phyloP scores from a whole-genome alignment of 2,797 vertebrate species.

The Tympanoctomys barrerae region DNA sequence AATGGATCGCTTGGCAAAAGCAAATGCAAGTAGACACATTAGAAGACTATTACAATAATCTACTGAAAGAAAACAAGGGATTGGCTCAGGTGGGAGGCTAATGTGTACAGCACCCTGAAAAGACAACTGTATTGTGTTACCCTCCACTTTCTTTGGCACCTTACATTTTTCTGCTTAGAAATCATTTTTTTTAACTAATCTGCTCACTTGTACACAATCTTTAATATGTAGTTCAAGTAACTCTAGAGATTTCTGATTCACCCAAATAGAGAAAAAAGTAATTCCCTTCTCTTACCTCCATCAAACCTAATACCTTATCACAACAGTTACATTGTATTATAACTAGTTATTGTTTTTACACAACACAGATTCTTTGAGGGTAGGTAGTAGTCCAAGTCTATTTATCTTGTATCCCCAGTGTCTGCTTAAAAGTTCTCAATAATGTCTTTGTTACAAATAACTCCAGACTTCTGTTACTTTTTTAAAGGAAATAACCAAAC shows the following conservation, averaged over 20 bases:
- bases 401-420: not conserved
- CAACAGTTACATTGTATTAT: not conserved
- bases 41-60: not conserved
- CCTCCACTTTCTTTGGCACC: not conserved
- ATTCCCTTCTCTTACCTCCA: not conserved
- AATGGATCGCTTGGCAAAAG: not conserved
- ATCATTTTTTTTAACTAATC: not conserved
- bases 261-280: not conserved
- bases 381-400: not conserved
- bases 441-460: not conserved
- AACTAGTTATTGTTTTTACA: not conserved
- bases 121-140: not conserved
- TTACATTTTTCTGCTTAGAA: not conserved
- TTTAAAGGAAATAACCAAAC: constrained; percentile 16
- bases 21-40: not conserved
- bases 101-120: not conserved
- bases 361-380: constrained; percentile 10
- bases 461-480: constrained; percentile 20
- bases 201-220: not conserved
- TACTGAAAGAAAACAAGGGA: not conserved
- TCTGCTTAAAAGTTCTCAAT: not conserved
- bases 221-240: not conserved
- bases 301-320: not conserved
- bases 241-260: not conserved
- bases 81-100: not conserved